Base-by-base conservation (phyloP, 1,140 invertebrate species). In the Drosophila tsacasi region DNA sequence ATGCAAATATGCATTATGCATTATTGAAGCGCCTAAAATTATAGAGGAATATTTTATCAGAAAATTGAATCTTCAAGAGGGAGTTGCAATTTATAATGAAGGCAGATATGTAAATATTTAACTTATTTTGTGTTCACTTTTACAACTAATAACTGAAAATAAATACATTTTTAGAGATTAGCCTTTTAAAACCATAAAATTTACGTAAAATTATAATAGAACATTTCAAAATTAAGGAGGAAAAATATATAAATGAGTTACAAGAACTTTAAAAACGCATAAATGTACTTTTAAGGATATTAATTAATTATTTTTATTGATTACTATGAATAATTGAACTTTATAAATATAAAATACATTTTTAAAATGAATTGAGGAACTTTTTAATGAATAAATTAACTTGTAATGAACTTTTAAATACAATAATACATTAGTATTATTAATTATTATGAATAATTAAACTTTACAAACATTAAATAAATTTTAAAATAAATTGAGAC, bases 381-480 rank as follows among this genome's bases (percentile, higher is more conserved):
- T 27, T 27, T 27, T 1, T 27, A 2, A 25, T 25, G n/a, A n/a
- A n/a, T n/a, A n/a, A n/a, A n/a, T n/a, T n/a, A n/a, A n/a, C n/a
- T n/a, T n/a, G n/a, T n/a, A 50, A 17, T 49, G 1, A n/a, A 27
- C 7, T 25, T 17, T 25, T 0, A 49, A 27, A 27, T n/a, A 27
- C n/a, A 10, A 10, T 5, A 27, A 9, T 5, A 0, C 10, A 10
- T n/a, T n/a, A n/a, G n/a, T n/a, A n/a, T n/a, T n/a, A n/a, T n/a
- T n/a, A n/a, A n/a, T n/a, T n/a, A n/a, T n/a, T n/a, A n/a, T n/a
- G n/a, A n/a, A n/a, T n/a, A n/a, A n/a, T n/a, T n/a, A n/a, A n/a
- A n/a, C n/a, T n/a, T n/a, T n/a, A 5, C 0, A 6, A 5, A 10
- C 2, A 13, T 5, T 5, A 23, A 13, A 15, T 13, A 0, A 25